Conservation (phyloP, 2,797 vertebrate species). For the Gymnothorax reevesii region DNA sequence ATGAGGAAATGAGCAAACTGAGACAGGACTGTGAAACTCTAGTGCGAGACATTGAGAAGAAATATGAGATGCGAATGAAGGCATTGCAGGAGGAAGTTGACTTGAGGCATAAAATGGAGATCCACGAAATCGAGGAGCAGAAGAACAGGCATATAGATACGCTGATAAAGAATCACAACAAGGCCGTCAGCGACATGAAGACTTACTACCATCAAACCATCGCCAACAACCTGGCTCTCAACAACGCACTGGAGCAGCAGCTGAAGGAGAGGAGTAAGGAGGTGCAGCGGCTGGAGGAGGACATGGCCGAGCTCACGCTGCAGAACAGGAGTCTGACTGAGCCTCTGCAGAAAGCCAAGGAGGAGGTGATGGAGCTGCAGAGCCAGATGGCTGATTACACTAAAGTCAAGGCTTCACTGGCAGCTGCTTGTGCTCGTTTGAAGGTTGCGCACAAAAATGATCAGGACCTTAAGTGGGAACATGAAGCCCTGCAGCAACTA, state of each 20-base stretch:
- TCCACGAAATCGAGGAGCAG: no score
- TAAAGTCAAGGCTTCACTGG: no score
- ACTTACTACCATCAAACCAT: constrained; percentile 72
- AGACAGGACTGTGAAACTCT: constrained; percentile 73
- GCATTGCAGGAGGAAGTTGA: constrained; percentile 76
- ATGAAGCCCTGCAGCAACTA: no score
- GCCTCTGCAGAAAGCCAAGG: constrained; percentile 66
- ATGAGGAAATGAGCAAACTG: constrained; percentile 73
- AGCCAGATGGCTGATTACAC: no score
- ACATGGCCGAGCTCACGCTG: constrained; percentile 61
- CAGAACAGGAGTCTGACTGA: constrained; percentile 74
- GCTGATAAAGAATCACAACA: constrained; percentile 75
- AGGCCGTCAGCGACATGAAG: constrained; percentile 71
- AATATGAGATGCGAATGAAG: constrained; percentile 77
- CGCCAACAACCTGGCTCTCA: constrained; percentile 68
- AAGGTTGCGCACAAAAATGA: no score
- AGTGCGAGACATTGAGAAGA: constrained; percentile 76
- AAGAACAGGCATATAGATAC: constrained; percentile 77
- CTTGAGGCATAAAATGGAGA: constrained; percentile 73
- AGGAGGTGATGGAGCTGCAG: no score
- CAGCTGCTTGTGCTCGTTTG: no score
- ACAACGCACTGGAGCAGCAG: constrained; percentile 73
- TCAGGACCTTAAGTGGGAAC: no score
- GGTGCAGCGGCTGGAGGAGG: constrained; percentile 69
- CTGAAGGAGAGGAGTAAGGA: constrained; percentile 71